These are phyloP conservation scores for Neogobius melanostomus DNA, from an alignment of 2,113 vertebrate genomes.

Conservation along the genomic window DNA sequence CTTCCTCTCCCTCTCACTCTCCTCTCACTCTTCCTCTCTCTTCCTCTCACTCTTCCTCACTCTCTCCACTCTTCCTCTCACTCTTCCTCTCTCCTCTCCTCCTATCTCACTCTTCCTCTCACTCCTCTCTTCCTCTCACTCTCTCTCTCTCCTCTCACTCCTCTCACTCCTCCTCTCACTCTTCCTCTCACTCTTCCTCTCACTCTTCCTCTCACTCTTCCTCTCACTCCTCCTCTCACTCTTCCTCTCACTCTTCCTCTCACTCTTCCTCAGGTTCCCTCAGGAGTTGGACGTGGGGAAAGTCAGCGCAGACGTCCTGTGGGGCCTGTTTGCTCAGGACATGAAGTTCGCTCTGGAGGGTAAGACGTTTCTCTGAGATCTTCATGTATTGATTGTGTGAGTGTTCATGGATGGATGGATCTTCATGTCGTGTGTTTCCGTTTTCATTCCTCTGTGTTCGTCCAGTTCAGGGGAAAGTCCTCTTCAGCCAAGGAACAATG, in stretches of 20 bases:
- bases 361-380: constrained; percentile 47
- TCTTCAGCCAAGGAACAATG: constrained; percentile 49
- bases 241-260: background rate
- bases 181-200: background rate
- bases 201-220: background rate
- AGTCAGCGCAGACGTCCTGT: constrained; percentile 96
- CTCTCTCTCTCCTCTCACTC: background rate
- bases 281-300: constrained; percentile 93
- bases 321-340: constrained; percentile 95
- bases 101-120: too few relatives aligned
- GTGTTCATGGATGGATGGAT: too few relatives aligned
- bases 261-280: constrained; percentile 77
- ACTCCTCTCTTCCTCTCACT: too few relatives aligned
- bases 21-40: too few relatives aligned
- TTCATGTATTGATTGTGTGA: too few relatives aligned
- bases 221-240: background rate
- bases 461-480: constrained; percentile 55
- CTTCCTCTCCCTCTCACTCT: too few relatives aligned
- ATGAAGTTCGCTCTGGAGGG: constrained; percentile 98
- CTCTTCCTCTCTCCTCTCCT: too few relatives aligned
- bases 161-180: background rate
- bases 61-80: too few relatives aligned
- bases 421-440: background rate
- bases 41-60: too few relatives aligned
- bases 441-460: constrained; percentile 15